A percentile compares a stretch with the other conserved stretches of the same genome.
Conservation (phyloP, 2,888 invertebrate species). For the Ariolimax columbianus region DNA sequence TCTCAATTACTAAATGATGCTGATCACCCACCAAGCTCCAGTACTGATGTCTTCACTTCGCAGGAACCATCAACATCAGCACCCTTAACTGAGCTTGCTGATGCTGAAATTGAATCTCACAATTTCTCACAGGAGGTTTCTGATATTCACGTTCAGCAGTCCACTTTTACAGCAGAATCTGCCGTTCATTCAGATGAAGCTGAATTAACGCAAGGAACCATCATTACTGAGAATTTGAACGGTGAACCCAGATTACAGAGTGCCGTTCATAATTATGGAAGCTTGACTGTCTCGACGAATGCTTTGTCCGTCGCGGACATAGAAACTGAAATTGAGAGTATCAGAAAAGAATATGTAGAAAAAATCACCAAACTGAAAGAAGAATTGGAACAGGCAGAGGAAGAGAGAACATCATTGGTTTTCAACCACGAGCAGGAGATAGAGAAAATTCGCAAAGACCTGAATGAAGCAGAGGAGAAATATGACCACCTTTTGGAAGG, state of each 20-base stretch:
- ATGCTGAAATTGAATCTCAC: neutral
- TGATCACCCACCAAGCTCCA: constrained; percentile 11
- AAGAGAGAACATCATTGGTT: constrained; percentile 61
- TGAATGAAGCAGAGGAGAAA: constrained; percentile 66
- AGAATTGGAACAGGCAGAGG: constrained; percentile 58
- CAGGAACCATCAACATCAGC: neutral
- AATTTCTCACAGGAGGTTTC: neutral
- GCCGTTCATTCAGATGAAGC: neutral
- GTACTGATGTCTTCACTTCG: neutral
- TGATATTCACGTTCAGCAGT: constrained; percentile 29
- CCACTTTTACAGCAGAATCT: neutral
- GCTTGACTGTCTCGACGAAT: neutral
- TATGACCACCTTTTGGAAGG: constrained; percentile 69
- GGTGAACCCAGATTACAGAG: constrained; percentile 1
- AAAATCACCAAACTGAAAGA: constrained; percentile 56
- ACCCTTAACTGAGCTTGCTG: neutral
- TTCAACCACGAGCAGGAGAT: constrained; percentile 59
- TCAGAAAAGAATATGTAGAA: constrained; percentile 58
- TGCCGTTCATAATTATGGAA: neutral
- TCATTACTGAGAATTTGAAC: constrained; percentile 23
- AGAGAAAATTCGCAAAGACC: constrained; percentile 60
- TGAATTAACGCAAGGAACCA: neutral
- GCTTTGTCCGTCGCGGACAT: neutral
- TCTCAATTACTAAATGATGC: neutral
- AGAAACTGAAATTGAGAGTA: constrained; percentile 54